Conservation (phyloP, 2,888 invertebrate genomes). For the Apantesis nais region DNA sequence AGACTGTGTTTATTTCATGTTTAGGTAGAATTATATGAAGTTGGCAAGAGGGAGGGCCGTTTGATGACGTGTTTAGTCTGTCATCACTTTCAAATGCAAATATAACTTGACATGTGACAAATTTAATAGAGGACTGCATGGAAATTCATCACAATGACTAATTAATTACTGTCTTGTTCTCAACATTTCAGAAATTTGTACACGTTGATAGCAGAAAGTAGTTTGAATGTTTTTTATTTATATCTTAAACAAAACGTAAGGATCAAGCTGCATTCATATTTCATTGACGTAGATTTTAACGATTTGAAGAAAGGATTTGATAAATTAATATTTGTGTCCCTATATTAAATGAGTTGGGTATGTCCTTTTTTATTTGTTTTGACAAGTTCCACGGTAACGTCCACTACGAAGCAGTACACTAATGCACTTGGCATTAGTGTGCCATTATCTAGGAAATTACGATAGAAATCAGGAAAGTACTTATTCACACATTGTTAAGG, state of each 20-base stretch:
- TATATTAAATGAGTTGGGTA: not conserved
- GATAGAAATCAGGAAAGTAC: not conserved
- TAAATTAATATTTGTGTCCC: not conserved
- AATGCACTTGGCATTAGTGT: not conserved
- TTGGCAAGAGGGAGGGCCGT: constrained; percentile 45
- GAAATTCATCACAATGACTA: constrained; percentile 42
- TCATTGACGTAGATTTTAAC: not conserved
- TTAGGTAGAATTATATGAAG: constrained; percentile 50
- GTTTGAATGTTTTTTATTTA: not conserved
- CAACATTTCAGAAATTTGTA: not conserved
- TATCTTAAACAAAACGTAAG: not conserved
- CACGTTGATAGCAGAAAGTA: not conserved
- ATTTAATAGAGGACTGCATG: constrained; percentile 51
- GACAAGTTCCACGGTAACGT: not conserved
- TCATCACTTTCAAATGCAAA: constrained; percentile 52
- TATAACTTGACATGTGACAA: constrained; percentile 50
- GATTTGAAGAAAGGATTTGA: too few species aligned
- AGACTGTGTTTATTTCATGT: constrained; percentile 49
- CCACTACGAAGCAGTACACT: not conserved
- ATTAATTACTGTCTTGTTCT: constrained; percentile 25
- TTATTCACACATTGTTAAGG: not conserved
- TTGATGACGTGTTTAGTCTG: constrained; percentile 49
- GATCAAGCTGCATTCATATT: not conserved
- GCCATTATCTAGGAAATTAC: not conserved
- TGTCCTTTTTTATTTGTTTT: not conserved